Evolutionary conservation across 2,113 vertebrate species (phyloP).

Genomic region (Oenanthe melanoleuca): DNA sequence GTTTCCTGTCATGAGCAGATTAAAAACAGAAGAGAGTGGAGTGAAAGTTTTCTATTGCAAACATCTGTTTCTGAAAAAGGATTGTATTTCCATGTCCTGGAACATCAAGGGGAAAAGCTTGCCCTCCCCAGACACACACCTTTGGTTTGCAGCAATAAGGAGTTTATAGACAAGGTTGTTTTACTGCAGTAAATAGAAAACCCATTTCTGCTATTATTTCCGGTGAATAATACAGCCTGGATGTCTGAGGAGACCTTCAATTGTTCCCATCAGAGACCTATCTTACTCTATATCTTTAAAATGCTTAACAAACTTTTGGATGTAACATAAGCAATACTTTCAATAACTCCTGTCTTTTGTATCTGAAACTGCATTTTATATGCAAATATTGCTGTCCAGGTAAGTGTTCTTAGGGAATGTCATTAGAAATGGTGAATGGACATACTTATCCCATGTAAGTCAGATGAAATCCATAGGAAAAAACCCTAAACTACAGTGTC

Average conservation of each 20-base stretch:
- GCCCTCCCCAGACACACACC: conserved; percentile 61
- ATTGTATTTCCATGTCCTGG: conserved; percentile 67
- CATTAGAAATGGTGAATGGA: not conserved
- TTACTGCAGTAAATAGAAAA: conserved; percentile 50
- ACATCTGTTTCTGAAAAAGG: conserved; percentile 69
- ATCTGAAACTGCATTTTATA: not conserved
- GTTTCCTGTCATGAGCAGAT: conserved; percentile 72
- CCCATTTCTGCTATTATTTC: conserved; percentile 34
- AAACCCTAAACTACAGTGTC: not conserved
- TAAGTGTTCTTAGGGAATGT: not conserved
- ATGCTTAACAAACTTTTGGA: not conserved
- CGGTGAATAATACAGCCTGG: not conserved
- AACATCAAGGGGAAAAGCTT: conserved; percentile 70
- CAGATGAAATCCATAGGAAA: not conserved
- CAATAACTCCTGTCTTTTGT: not conserved
- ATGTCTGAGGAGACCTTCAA: not conserved
- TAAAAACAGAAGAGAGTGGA: conserved; percentile 66
- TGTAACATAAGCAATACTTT: not conserved
- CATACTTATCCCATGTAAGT: not conserved
- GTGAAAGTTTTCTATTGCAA: conserved; percentile 76
- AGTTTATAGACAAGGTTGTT: conserved; percentile 44
- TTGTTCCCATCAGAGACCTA: not conserved
- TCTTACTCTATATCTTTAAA: not conserved
- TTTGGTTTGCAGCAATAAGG: conserved; percentile 53
- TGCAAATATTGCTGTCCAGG: not conserved